A percentile compares a stretch with the other conserved stretches of the same genome.
Evolutionary conservation across 1,140 invertebrate species (phyloP).

Genomic region (Drosophila micromelanica): DNA sequence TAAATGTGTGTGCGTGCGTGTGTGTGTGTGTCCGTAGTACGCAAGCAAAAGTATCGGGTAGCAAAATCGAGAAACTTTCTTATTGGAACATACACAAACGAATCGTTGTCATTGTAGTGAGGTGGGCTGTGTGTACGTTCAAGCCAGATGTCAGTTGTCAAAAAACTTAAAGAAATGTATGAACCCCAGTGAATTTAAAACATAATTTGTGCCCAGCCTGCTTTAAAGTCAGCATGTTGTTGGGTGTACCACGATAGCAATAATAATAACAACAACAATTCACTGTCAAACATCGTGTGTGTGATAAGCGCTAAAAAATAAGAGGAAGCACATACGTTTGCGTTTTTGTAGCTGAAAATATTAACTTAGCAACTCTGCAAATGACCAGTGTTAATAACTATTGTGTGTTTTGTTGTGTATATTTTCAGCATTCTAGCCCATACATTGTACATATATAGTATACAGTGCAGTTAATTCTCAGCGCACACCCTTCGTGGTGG

Average conservation of each 20-base stretch:
- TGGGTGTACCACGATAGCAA: slow-evolving; percentile 5
- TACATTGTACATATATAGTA: slow-evolving; percentile 46
- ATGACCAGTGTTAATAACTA: slow-evolving; percentile 13
- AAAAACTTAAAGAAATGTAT: slow-evolving; percentile 2
- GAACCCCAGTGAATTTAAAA: background rate
- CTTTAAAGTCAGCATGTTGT: background rate
- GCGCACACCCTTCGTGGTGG: slow-evolving; percentile 22
- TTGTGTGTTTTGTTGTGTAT: slow-evolving; percentile 4
- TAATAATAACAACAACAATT: slow-evolving; percentile 1
- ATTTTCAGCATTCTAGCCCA: slow-evolving; percentile 44
- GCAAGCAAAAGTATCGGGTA: slow-evolving; percentile 76
- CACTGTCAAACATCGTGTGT: slow-evolving; percentile 16
- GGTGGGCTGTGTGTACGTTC: slow-evolving; percentile 7
- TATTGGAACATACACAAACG: slow-evolving; percentile 57
- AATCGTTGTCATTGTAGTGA: slow-evolving; percentile 14
- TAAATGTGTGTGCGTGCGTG: slow-evolving; percentile 22
- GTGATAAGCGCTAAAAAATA: slow-evolving; percentile 44
- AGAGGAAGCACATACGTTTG: slow-evolving; percentile 34
- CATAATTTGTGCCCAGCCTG: slow-evolving; percentile 6
- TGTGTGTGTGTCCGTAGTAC: slow-evolving; percentile 46
- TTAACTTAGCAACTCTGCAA: background rate
- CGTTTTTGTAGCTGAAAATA: background rate
- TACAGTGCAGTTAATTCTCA: slow-evolving; percentile 25
- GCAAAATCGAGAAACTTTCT: slow-evolving; percentile 81
- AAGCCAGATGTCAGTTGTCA: slow-evolving; percentile 31